These are phyloP conservation scores for Stenodema calcarata DNA, from an alignment of 2,888 invertebrate genomes.

Conservation along the genomic window DNA sequence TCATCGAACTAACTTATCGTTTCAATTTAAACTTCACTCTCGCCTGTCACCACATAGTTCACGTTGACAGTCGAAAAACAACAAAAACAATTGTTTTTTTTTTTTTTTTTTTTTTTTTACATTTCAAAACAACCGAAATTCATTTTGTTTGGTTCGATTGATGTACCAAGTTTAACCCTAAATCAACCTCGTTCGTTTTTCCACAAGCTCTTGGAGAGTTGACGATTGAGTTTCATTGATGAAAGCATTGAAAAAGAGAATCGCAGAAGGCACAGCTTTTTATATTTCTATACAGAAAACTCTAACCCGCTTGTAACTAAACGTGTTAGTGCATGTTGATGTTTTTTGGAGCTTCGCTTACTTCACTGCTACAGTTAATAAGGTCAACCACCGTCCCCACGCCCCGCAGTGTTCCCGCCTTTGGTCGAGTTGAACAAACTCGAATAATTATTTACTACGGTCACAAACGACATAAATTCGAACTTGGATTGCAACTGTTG, in stretches of 20 bases:
- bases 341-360: background rate
- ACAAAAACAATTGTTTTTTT: background rate
- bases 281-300: background rate
- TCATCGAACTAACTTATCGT: background rate
- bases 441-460: too few species aligned
- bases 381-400: too few species aligned
- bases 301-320: background rate
- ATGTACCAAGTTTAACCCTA: too few species aligned
- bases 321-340: slow-evolving; percentile 27
- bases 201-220: slow-evolving; percentile 17
- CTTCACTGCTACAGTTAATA: too few species aligned
- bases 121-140: too few species aligned
- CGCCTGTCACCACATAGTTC: background rate
- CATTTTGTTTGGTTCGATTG: too few species aligned
- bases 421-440: too few species aligned
- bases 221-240: background rate
- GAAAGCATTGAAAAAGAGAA: slow-evolving; percentile 11
- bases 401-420: too few species aligned
- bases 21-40: background rate
- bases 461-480: too few species aligned
- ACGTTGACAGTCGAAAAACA: background rate
- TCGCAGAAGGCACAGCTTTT: background rate
- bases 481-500: too few species aligned
- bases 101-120: too few species aligned
- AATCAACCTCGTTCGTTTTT: too few species aligned